Evolutionary conservation across 2,888 invertebrate genomes (phyloP).

Genomic region (Synanthedon tipuliformis): DNA sequence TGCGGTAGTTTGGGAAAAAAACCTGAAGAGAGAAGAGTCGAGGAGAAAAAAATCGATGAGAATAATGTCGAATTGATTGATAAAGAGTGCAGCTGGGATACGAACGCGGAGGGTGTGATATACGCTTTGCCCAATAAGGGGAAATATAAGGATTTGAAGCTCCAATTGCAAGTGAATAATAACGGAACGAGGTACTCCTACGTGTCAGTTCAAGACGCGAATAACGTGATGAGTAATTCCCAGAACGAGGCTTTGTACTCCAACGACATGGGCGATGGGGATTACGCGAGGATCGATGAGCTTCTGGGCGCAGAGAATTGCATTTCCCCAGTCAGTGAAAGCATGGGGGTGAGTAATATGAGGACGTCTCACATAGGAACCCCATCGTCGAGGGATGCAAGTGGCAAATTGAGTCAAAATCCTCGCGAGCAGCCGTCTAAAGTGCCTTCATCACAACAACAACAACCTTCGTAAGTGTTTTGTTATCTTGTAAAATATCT

Average conservation of each 20-base stretch:
- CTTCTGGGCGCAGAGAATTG: conserved; percentile 55
- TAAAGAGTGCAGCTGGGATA: conserved; percentile 72
- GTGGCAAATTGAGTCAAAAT: conserved; percentile 26
- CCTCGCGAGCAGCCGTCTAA: conserved; percentile 37
- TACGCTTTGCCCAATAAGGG: conserved; percentile 65
- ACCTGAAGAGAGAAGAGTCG: conserved; percentile 23
- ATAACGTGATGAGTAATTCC: conserved; percentile 58
- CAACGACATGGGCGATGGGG: conserved; percentile 53
- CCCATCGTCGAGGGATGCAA: conserved; percentile 23
- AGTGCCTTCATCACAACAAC: conserved; percentile 46
- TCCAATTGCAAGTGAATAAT: conserved; percentile 61
- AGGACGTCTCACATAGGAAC: conserved; percentile 57
- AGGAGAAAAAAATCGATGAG: conserved; percentile 43
- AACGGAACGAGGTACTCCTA: conserved; percentile 62
- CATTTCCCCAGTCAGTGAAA: conserved; percentile 50
- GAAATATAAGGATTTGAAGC: conserved; percentile 59
- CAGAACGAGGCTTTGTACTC: conserved; percentile 59
- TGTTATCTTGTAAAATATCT: not conserved
- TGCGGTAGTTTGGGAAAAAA: conserved; percentile 36
- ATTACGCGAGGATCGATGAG: conserved; percentile 60
- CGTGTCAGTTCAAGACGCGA: conserved; percentile 59
- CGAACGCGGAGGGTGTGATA: conserved; percentile 63
- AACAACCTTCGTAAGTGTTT: conserved; percentile 39
- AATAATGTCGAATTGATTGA: conserved; percentile 60
- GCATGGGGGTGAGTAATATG: conserved; percentile 31